phyloP scores from a whole-genome alignment of 2,113 vertebrate genomes.

The Acinonyx jubatus region DNA sequence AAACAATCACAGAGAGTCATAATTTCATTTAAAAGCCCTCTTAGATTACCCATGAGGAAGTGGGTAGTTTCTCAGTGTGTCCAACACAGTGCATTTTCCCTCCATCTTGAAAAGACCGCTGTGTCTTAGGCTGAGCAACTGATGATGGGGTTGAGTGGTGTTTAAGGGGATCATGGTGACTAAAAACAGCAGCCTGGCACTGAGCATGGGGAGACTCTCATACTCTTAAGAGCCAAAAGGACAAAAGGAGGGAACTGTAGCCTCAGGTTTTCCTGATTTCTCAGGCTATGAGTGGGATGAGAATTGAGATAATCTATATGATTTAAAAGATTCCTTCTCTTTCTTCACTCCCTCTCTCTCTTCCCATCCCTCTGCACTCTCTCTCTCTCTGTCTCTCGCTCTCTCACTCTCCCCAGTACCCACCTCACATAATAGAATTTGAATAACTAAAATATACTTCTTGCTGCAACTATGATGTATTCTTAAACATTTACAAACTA shows the following conservation, averaged over 20 bases:
- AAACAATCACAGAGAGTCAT: not conserved
- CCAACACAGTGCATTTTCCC: not conserved
- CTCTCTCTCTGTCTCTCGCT: no score
- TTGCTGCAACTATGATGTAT: not conserved
- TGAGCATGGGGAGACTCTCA: not conserved
- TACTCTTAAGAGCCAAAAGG: not conserved
- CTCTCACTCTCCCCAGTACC: not conserved
- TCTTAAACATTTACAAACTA: not conserved
- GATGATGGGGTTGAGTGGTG: not conserved
- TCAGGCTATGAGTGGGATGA: not conserved
- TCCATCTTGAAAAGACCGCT: not conserved
- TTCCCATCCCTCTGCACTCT: not conserved
- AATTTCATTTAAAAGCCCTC: not conserved
- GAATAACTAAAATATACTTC: not conserved
- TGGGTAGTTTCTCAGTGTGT: not conserved
- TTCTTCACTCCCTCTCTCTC: not conserved
- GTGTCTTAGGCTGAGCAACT: not conserved
- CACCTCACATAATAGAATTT: not conserved
- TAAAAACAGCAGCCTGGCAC: not conserved
- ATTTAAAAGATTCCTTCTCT: not conserved
- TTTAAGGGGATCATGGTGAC: not conserved
- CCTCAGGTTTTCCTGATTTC: not conserved
- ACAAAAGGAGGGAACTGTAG: accelerated
- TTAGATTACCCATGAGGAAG: not conserved
- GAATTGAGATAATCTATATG: not conserved